Conservation (phyloP, 2,113 vertebrate genomes). For the Lampris incognitus region DNA sequence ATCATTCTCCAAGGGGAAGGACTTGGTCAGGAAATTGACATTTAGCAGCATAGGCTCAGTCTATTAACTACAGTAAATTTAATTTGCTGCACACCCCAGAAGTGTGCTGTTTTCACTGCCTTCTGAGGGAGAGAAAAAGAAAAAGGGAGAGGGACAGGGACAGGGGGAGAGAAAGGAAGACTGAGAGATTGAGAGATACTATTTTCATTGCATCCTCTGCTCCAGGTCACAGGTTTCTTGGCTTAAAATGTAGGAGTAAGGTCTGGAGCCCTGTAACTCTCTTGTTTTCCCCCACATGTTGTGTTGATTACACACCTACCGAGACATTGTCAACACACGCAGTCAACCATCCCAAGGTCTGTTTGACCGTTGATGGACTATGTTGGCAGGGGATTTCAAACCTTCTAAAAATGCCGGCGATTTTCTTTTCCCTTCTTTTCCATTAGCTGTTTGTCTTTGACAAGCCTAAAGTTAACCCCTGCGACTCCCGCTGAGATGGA, state of each 20-base stretch:
- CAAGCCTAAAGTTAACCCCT: conserved; percentile 34
- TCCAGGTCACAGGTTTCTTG: conserved; percentile 77
- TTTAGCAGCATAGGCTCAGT: conserved; percentile 85
- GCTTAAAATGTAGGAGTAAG: conserved; percentile 72
- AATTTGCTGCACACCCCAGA: conserved; percentile 85
- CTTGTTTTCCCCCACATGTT: conserved; percentile 71
- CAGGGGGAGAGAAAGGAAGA: conserved; percentile 9
- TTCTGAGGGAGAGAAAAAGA: conserved; percentile 61
- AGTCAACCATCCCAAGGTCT: conserved; percentile 66
- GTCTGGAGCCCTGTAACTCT: conserved; percentile 63
- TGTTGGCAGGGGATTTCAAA: conserved; percentile 57
- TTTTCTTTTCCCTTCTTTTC: conserved; percentile 51
- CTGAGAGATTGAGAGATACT: conserved; percentile 23
- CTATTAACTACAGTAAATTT: conserved; percentile 88
- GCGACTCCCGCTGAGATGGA: conserved; percentile 41
- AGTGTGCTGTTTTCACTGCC: conserved; percentile 77
- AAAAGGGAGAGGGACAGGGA: conserved; percentile 12
- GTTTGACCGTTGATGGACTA: conserved; percentile 71
- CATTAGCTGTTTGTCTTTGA: conserved; percentile 58
- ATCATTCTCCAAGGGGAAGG: conserved; percentile 86
- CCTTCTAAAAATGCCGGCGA: conserved; percentile 56
- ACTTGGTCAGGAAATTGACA: conserved; percentile 87
- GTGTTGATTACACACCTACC: conserved; percentile 73
- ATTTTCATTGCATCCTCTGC: conserved; percentile 78
- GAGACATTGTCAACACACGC: conserved; percentile 70